Base-by-base conservation (phyloP, 2,888 invertebrate species). In the Orthosia gracilis region DNA sequence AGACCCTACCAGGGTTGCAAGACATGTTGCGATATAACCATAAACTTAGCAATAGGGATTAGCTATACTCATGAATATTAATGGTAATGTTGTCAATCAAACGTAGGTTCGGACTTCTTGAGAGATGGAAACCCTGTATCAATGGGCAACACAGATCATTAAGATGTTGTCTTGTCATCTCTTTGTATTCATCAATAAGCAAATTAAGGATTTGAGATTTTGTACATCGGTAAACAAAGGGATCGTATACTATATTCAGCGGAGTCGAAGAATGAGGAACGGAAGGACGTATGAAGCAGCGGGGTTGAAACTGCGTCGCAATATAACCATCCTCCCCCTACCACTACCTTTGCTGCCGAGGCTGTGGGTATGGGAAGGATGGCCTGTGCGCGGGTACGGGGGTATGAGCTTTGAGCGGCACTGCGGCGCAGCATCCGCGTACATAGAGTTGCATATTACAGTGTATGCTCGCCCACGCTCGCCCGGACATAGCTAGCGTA, bases 271-370 rank as follows among this genome's bases (percentile, higher is more conserved):
- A 15, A 0, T 45, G 45, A 45, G 61, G 59, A 2, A 12, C n/a
- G 40, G 59, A 45, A 40, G 17, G 59, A 13, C 12, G 5, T 11
- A 40, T 17, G 26, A 47, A 63, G 7, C 49, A 18, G 49, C 9
- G 40, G 40, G 9, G 40, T 18, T 11, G 52, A 31, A 62, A 1
- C 17, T 5, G 23, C 23, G 49, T 23, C 47, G 73, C 62, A 73
- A 17, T 73, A 13, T 54, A 49, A 17, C 73, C 73, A 73, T 54
- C 73, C n/a, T 54, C 13, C 47, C 45, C 52, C 67, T 61, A 9
- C 59, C 45, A 17, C 13, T 67, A 21, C 47, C 52, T n/a, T 12
- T n/a, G n/a, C 23, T 17, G 12, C n/a, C 54, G 13, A 52, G 1
- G n/a, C 26, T 17, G 23, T 5, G 21, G 9, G 21, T 3, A 11